phyloP scores from a whole-genome alignment of 2,113 vertebrate genomes.

The Burhinus bistriatus region DNA sequence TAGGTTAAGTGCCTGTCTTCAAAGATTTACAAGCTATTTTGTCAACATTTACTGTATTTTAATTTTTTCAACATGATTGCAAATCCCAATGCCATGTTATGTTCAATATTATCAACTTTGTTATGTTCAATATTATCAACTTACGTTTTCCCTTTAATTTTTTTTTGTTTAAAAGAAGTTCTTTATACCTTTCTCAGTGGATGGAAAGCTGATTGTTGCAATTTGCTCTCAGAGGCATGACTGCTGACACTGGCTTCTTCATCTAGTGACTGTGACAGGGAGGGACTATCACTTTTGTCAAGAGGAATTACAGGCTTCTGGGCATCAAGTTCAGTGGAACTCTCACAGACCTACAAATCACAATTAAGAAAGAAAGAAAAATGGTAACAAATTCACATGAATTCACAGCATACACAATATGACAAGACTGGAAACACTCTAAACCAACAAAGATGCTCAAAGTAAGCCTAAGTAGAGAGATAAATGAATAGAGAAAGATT shows the following conservation, averaged over 20 bases:
- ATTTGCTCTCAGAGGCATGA: slow-evolving; percentile 36
- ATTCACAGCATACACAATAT: background rate
- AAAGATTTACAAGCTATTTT: background rate
- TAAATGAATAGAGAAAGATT: background rate
- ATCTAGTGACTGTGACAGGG: slow-evolving; percentile 39
- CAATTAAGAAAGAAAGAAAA: slow-evolving; percentile 14
- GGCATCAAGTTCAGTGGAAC: slow-evolving; percentile 50
- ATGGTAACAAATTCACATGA: background rate
- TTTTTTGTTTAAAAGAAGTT: background rate
- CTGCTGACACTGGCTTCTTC: slow-evolving; percentile 60
- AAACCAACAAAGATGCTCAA: background rate
- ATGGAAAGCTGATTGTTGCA: slow-evolving; percentile 57
- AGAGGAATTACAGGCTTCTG: slow-evolving; percentile 62
- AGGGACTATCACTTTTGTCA: slow-evolving; percentile 43
- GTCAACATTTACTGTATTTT: background rate
- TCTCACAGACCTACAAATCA: slow-evolving; percentile 70
- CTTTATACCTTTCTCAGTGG: slow-evolving; percentile 75
- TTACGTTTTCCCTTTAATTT: background rate
- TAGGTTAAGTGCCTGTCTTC: background rate
- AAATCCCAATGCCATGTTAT: background rate
- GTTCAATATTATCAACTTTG: background rate
- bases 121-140: background rate
- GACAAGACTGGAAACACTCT: background rate
- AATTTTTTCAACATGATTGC: background rate
- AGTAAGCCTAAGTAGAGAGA: background rate